Percentiles rank a stretch among this genome's conserved stretches.
These are phyloP conservation scores for Podotricha telesiphe DNA, from an alignment of 2,888 invertebrate species.

Conservation along the genomic window DNA sequence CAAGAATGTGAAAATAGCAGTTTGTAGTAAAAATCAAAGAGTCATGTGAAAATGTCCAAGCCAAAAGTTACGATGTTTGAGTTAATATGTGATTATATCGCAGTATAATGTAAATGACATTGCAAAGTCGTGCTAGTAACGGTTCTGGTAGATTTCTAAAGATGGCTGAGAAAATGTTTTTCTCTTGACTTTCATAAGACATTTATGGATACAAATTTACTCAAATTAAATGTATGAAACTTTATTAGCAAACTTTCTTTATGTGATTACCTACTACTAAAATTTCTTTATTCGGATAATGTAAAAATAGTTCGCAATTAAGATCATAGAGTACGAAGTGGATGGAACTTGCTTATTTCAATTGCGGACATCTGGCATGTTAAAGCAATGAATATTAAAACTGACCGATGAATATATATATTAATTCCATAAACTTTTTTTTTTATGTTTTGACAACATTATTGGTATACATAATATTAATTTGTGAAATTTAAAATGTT, in stretches of 20 bases:
- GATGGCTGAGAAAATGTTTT: slow-evolving; percentile 22
- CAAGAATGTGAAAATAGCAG: slow-evolving; percentile 29
- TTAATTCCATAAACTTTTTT: too few species aligned
- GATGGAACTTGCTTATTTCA: not conserved
- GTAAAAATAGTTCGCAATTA: not conserved
- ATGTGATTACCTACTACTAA: not conserved
- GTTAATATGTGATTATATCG: slow-evolving; percentile 39
- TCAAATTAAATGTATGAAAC: not conserved
- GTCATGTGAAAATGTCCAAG: slow-evolving; percentile 34
- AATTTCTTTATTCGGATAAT: not conserved
- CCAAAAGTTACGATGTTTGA: slow-evolving; percentile 38
- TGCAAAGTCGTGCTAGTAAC: slow-evolving; percentile 33
- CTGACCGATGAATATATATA: too few species aligned
- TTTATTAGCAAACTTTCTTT: slow-evolving; percentile 3
- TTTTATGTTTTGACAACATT: too few species aligned
- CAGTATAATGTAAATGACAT: slow-evolving; percentile 37
- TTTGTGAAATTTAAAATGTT: too few species aligned
- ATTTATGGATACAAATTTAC: not conserved
- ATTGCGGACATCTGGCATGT: slow-evolving; percentile 5
- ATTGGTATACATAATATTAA: too few species aligned
- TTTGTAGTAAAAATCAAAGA: slow-evolving; percentile 33
- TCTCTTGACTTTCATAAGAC: slow-evolving; percentile 23
- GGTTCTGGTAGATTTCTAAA: slow-evolving; percentile 26
- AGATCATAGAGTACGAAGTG: not conserved
- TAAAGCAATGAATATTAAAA: too few species aligned